Percentiles rank a stretch among this genome's conserved stretches.
Conservation (phyloP, 2,888 invertebrate genomes). For the Ichneumoninae sp. region DNA sequence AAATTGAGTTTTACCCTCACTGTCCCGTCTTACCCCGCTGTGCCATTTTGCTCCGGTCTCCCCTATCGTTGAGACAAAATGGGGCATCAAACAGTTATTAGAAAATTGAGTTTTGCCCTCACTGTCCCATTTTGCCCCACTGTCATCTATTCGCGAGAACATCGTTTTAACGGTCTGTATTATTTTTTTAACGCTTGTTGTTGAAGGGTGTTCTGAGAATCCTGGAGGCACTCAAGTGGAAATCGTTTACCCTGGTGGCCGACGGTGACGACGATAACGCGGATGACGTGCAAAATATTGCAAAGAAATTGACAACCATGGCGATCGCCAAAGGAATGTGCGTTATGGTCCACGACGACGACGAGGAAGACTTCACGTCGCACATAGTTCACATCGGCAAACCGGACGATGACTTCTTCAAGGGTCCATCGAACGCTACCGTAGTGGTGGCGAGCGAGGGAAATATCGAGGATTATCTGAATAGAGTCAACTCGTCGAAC, state of each 20-base stretch:
- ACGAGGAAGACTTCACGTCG: slow-evolving; percentile 77
- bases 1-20: too few relatives aligned
- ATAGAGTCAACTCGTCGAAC: slow-evolving; percentile 73
- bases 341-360: slow-evolving; percentile 76
- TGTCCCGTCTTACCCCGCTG: too few relatives aligned
- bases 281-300: slow-evolving; percentile 79
- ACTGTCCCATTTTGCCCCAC: too few relatives aligned
- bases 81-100: too few relatives aligned
- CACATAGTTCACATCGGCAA: slow-evolving; percentile 79
- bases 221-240: slow-evolving; percentile 79
- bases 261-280: slow-evolving; percentile 75
- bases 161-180: neutral
- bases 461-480: slow-evolving; percentile 74
- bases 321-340: slow-evolving; percentile 78
- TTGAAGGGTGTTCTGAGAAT: slow-evolving; percentile 78
- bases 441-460: slow-evolving; percentile 79
- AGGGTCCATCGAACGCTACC: slow-evolving; percentile 74
- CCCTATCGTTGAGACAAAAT: too few relatives aligned
- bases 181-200: slow-evolving; percentile 28
- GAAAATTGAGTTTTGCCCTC: too few relatives aligned
- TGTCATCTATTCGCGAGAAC: neutral
- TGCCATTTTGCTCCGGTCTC: too few relatives aligned
- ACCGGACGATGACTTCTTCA: slow-evolving; percentile 75
- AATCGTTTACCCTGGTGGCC: slow-evolving; percentile 78
- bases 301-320: slow-evolving; percentile 77